Evolutionary conservation across 53 echinoderm and acorn worm genomes (phyloP).

Genomic region (Holothuria scabra): DNA sequence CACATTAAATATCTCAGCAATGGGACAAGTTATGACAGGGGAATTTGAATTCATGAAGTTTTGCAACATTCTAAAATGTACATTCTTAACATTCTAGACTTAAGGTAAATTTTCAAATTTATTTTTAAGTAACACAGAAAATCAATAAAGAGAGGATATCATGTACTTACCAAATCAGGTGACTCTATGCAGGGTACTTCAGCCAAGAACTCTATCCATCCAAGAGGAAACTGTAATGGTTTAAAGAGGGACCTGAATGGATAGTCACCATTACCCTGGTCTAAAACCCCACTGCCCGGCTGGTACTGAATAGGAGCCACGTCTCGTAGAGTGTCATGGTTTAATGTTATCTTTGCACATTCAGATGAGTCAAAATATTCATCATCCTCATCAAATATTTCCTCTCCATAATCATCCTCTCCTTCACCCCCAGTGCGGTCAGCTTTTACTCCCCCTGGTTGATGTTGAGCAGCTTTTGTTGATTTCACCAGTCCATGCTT

Average conservation of each 20-base stretch:
- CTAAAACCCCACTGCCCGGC: too few species aligned
- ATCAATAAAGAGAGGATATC: too few species aligned
- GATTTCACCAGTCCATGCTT: constrained; percentile 41
- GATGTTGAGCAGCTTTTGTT: neutral
- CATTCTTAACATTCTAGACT: too few species aligned
- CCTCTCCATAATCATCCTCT: neutral
- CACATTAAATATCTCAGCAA: too few species aligned
- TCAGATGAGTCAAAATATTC: constrained; percentile 8
- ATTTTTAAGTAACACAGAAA: too few species aligned
- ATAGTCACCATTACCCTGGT: too few species aligned
- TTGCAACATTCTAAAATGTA: too few species aligned
- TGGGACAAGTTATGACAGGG: too few species aligned
- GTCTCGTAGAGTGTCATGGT: neutral
- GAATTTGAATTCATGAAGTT: too few species aligned
- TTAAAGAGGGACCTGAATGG: neutral
- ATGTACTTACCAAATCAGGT: constrained; percentile 32
- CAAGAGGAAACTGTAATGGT: constrained; percentile 21
- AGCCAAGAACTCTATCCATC: constrained; percentile 34
- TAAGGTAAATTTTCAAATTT: too few species aligned
- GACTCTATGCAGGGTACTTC: constrained; percentile 46
- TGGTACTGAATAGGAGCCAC: too few species aligned
- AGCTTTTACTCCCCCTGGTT: neutral
- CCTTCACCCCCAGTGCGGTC: neutral
- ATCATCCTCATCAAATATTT: constrained; percentile 38
- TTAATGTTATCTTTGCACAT: neutral